Evolutionary conservation across 1,140 invertebrate species (phyloP).

Genomic region (Pachyrhynchus sulphureomaculatus): DNA sequence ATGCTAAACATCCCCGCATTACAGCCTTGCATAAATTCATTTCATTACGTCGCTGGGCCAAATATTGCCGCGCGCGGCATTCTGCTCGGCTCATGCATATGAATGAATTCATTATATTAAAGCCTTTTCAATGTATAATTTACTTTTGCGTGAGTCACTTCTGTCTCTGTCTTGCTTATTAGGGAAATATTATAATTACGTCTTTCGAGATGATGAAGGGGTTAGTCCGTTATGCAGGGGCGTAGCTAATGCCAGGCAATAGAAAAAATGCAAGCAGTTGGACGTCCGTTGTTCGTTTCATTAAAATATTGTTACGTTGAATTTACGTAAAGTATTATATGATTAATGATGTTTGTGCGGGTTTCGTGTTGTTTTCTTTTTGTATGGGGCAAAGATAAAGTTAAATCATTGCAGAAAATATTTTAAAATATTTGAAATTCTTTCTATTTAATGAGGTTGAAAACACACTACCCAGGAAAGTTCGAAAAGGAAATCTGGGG

Average conservation of each 20-base stretch:
- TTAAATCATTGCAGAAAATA: no score
- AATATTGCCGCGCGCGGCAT: conserved; percentile 59
- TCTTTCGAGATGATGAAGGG: conserved; percentile 41
- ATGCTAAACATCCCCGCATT: conserved; percentile 64
- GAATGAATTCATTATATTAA: conserved; percentile 68
- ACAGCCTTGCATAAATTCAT: conserved; percentile 67
- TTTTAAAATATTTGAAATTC: no score
- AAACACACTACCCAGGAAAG: no score
- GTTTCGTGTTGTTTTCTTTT: no score
- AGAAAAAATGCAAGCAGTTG: no score
- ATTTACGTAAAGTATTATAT: no score
- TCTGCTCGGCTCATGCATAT: conserved; percentile 62
- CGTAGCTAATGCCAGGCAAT: not conserved
- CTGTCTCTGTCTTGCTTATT: conserved; percentile 49
- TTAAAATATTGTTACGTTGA: no score
- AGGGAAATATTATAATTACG: conserved; percentile 49
- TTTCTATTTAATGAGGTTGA: no score
- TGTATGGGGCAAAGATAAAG: no score
- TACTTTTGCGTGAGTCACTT: conserved; percentile 68
- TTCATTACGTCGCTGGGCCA: conserved; percentile 60
- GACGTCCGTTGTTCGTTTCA: no score
- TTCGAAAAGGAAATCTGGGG: no score
- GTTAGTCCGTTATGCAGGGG: conserved; percentile 13
- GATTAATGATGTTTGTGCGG: no score
- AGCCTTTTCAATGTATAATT: conserved; percentile 68